Conservation (phyloP, 2,113 vertebrate species). For the Camelus bactrianus region DNA sequence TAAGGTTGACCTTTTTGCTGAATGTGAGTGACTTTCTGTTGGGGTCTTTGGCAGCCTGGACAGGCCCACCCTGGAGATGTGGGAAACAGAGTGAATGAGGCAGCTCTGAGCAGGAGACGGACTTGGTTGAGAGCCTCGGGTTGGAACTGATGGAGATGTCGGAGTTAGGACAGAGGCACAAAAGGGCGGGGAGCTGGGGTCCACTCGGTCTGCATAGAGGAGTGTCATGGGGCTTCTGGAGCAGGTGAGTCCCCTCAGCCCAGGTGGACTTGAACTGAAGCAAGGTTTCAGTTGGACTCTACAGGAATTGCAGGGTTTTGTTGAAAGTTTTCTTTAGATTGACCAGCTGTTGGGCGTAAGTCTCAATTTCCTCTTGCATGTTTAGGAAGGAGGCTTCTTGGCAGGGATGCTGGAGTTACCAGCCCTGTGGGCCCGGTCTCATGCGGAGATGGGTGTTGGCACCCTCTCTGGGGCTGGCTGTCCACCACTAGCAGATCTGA, state of each 20-base stretch:
- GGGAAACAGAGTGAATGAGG: not conserved
- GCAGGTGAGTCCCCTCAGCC: not conserved
- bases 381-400: not conserved
- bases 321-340: not conserved
- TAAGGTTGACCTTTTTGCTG: not conserved
- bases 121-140: not conserved
- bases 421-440: not conserved
- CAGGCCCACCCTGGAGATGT: not conserved
- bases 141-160: not conserved
- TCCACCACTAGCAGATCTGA: too few relatives aligned
- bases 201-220: not conserved
- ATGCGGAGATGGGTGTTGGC: not conserved
- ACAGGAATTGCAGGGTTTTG: not conserved
- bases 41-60: not conserved
- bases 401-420: not conserved
- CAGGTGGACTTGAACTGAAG: not conserved
- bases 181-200: not conserved
- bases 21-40: not conserved
- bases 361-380: not conserved
- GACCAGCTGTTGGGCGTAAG: not conserved
- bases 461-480: not conserved
- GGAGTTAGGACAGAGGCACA: not conserved
- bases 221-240: fast-evolving
- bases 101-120: not conserved
- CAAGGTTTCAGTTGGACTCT: not conserved